A percentile compares a stretch with the other conserved stretches of the same genome.
phyloP scores from a whole-genome alignment of 2,797 vertebrate species.

The Knipowitschia caucasica region DNA sequence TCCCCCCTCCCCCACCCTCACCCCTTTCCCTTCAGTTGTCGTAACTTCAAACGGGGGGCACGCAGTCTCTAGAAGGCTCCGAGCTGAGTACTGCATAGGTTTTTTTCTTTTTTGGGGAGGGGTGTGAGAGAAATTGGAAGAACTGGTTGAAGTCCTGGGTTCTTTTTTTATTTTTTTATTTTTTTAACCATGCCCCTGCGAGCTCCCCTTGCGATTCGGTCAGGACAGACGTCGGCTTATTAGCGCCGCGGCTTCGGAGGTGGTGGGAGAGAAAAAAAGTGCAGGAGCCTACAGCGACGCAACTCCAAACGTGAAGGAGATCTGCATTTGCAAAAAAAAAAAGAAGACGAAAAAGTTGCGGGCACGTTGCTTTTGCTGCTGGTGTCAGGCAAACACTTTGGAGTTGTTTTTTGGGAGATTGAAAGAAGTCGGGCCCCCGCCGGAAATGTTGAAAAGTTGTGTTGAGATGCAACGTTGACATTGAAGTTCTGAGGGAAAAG shows the following conservation, averaged over 20 bases:
- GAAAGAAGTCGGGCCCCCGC: background rate
- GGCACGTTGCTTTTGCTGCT: background rate
- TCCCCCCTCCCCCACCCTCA: conserved; percentile 17
- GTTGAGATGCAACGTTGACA: background rate
- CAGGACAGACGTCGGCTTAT: conserved; percentile 67
- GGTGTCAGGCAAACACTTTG: background rate
- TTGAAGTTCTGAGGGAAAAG: background rate
- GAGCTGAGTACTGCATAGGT: conserved; percentile 22
- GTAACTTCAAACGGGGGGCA: conserved; percentile 70
- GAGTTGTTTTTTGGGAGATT: conserved; percentile 4
- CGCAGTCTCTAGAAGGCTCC: conserved; percentile 63
- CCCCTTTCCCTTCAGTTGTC: conserved; percentile 55
- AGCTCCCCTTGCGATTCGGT: conserved; percentile 31
- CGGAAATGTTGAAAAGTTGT: background rate
- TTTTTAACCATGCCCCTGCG: conserved; percentile 43
- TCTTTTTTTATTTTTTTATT: too few species aligned
- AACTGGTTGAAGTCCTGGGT: conserved; percentile 40
- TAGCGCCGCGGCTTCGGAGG: conserved; percentile 57
- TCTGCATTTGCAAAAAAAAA: conserved; percentile 2
- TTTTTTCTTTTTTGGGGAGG: background rate
- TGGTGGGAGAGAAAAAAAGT: too few species aligned
- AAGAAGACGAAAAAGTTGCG: background rate
- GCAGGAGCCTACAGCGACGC: conserved; percentile 53
- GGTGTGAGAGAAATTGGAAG: conserved; percentile 26
- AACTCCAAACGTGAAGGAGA: background rate